A percentile compares a stretch with the other conserved stretches of the same genome.
These are phyloP conservation scores for Gnatocerus cornutus DNA, from an alignment of 2,888 invertebrate genomes.

Conservation along the genomic window DNA sequence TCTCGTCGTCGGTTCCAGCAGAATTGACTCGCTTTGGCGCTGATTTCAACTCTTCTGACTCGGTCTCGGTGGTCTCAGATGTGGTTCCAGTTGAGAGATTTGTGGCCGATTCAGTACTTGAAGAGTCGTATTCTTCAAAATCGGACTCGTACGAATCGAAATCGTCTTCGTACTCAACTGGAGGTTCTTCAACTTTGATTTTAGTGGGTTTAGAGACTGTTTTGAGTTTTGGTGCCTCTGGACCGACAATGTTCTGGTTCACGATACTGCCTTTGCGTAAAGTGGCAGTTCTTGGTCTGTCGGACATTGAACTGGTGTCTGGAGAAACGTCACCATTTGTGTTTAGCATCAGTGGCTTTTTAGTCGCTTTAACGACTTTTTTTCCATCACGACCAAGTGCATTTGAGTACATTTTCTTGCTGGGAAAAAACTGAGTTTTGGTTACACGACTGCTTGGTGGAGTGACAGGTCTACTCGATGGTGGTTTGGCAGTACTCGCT, in stretches of 20 bases:
- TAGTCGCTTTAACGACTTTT: slow-evolving; percentile 14
- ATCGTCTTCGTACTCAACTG: slow-evolving; percentile 71
- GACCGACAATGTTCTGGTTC: slow-evolving; percentile 66
- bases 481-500: slow-evolving; percentile 33
- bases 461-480: slow-evolving; percentile 47
- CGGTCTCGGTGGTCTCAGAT: slow-evolving; percentile 50
- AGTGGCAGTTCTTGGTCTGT: slow-evolving; percentile 69
- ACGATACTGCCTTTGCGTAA: slow-evolving; percentile 66
- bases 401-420: slow-evolving; percentile 64
- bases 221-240: slow-evolving; percentile 58
- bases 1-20: slow-evolving; percentile 70
- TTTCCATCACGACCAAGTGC: slow-evolving; percentile 57
- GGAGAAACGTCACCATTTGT: slow-evolving; percentile 47
- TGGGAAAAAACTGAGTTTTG: slow-evolving; percentile 68
- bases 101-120: slow-evolving; percentile 51
- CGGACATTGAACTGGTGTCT: slow-evolving; percentile 58
- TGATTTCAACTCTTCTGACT: slow-evolving; percentile 38
- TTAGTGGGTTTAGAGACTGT: slow-evolving; percentile 49
- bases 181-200: slow-evolving; percentile 36
- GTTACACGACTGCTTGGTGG: slow-evolving; percentile 62
- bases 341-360: slow-evolving; percentile 6
- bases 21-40: slow-evolving; percentile 54
- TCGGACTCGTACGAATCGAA: slow-evolving; percentile 76
- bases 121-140: slow-evolving; percentile 71
- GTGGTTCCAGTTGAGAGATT: slow-evolving; percentile 41